phyloP scores from a whole-genome alignment of 2,797 vertebrate species.

The Poecilia gillii region DNA sequence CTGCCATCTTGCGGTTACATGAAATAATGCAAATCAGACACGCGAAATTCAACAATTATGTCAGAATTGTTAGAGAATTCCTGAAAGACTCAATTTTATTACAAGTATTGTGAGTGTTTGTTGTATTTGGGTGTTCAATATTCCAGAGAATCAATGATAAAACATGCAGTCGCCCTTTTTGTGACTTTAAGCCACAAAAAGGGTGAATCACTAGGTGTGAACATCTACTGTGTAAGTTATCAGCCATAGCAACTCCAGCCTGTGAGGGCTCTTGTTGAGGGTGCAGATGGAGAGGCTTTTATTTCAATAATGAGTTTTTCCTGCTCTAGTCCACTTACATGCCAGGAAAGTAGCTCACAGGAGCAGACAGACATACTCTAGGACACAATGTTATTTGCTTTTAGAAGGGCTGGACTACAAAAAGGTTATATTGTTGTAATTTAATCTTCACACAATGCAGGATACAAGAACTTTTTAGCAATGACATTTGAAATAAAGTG shows the following conservation, averaged over 20 bases:
- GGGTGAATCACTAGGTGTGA: slow-evolving; percentile 33
- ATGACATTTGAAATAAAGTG: not conserved
- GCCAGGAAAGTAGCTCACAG: slow-evolving; percentile 28
- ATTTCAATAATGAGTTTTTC: slow-evolving; percentile 57
- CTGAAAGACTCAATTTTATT: not conserved
- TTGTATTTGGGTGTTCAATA: not conserved
- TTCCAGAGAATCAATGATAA: not conserved
- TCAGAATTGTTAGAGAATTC: not conserved
- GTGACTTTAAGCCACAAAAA: slow-evolving; percentile 24
- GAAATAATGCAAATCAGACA: slow-evolving; percentile 8
- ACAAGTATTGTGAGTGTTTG: not conserved
- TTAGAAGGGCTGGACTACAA: slow-evolving; percentile 3
- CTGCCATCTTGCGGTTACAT: slow-evolving; percentile 72
- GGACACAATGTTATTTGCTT: slow-evolving; percentile 32
- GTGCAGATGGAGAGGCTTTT: slow-evolving; percentile 56
- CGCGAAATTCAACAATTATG: not conserved
- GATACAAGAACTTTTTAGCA: too few species aligned
- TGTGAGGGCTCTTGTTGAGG: slow-evolving; percentile 53
- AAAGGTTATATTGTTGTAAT: not conserved
- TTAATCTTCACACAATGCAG: not conserved
- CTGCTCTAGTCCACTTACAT: slow-evolving; percentile 46
- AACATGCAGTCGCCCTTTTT: slow-evolving; percentile 6
- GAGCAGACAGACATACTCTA: slow-evolving; percentile 11
- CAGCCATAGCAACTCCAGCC: slow-evolving; percentile 15
- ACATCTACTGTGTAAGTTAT: slow-evolving; percentile 35